A percentile compares a stretch with the other conserved stretches of the same genome.
Evolutionary conservation across 2,888 invertebrate species (phyloP).

Genomic region (Drosophila mimica): DNA sequence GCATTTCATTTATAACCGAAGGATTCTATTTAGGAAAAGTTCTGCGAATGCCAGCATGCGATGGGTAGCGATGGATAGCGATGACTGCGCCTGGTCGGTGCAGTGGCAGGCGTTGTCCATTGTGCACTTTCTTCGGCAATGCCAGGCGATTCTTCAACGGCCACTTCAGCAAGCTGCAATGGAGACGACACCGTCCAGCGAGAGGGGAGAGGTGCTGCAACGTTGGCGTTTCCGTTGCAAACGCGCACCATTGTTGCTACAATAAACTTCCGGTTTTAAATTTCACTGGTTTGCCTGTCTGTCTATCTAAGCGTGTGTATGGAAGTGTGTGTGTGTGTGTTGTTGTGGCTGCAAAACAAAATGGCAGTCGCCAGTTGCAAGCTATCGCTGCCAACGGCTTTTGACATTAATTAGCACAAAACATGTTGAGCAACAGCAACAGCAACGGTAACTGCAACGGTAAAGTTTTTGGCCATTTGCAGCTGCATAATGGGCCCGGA

Average conservation of each 20-base stretch:
- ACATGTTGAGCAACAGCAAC: constrained; percentile 54
- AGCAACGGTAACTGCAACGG: constrained; percentile 53
- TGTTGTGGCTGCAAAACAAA: constrained; percentile 43
- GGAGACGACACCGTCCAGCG: constrained; percentile 8
- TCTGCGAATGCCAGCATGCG: constrained; percentile 39
- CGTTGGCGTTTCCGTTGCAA: constrained; percentile 60
- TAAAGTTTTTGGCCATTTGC: constrained; percentile 72
- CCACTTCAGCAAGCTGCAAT: constrained; percentile 30
- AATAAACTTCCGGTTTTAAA: constrained; percentile 78
- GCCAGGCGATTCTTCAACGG: constrained; percentile 43
- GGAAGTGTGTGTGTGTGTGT: not conserved
- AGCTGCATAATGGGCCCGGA: constrained; percentile 64
- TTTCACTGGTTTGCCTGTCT: constrained; percentile 59
- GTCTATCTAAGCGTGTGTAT: not conserved
- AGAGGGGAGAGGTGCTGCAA: constrained; percentile 7
- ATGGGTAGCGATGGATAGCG: constrained; percentile 50
- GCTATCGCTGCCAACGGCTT: constrained; percentile 58
- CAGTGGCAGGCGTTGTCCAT: constrained; percentile 32
- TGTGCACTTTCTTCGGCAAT: constrained; percentile 39
- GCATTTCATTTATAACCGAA: constrained; percentile 77
- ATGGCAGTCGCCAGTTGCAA: constrained; percentile 50
- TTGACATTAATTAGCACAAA: constrained; percentile 78
- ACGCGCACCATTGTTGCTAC: constrained; percentile 65
- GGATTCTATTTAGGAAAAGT: constrained; percentile 70
- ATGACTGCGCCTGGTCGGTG: constrained; percentile 17